Evolutionary conservation across 2,888 invertebrate species (phyloP).

Genomic region (Erebia palarica): DNA sequence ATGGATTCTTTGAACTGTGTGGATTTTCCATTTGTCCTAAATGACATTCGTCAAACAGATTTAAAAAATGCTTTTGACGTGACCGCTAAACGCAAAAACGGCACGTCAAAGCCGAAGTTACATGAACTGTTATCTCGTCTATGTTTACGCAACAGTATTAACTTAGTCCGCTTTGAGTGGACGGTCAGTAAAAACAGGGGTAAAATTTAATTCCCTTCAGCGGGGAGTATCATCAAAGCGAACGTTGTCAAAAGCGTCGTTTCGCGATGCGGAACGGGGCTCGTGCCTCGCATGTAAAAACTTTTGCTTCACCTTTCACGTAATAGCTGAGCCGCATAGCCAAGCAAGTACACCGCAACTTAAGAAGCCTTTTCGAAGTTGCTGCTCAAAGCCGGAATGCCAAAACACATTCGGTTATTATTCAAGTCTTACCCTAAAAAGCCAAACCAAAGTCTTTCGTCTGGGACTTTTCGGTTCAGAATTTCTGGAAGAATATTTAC

Average conservation of each 20-base stretch:
- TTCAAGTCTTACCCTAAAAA: constrained; percentile 24
- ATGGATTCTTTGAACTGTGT: constrained; percentile 73
- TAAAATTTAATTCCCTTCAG: constrained; percentile 72
- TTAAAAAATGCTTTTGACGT: constrained; percentile 57
- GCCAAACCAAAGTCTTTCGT: background rate
- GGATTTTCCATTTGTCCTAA: constrained; percentile 53
- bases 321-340: constrained; percentile 59
- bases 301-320: constrained; percentile 76
- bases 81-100: constrained; percentile 44
- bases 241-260: constrained; percentile 75
- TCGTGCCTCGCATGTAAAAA: constrained; percentile 76
- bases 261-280: constrained; percentile 69
- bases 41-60: constrained; percentile 61
- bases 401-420: constrained; percentile 66
- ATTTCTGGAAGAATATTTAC: background rate
- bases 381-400: constrained; percentile 74
- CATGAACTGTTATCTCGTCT: constrained; percentile 50
- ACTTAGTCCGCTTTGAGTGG: constrained; percentile 64
- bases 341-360: constrained; percentile 55
- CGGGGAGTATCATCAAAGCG: constrained; percentile 71
- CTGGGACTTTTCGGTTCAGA: background rate
- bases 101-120: constrained; percentile 38
- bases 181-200: constrained; percentile 59
- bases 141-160: constrained; percentile 63
- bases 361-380: constrained; percentile 76